Evolutionary conservation across 2,888 invertebrate genomes (phyloP), one percentile per base, ranked within the genome.

Genomic region (Dione juno): DNA sequence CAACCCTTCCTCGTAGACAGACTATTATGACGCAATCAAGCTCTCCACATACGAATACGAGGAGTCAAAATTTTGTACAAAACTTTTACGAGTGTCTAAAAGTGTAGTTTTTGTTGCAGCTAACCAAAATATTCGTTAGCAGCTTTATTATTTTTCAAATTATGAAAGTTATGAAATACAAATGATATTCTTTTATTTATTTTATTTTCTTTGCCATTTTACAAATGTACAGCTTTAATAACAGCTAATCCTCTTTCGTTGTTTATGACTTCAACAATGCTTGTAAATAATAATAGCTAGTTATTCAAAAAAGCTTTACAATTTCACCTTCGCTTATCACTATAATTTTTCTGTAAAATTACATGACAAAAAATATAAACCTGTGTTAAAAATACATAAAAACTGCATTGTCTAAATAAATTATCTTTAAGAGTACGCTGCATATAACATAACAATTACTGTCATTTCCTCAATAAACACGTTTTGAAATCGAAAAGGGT

Each of bases 31-130:
- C 82, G 90, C 87, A 90, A 92, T 92, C 90, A 91, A 88, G 84
- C 86, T 84, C 88, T 89, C 88, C 79, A 86, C 89, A 90, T 89
- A 90, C 86, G 85, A 89, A 89, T 88, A 89, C 87, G 84, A 88
- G 89, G 91, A 89, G 89, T 90, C 88, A 88, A 89, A 87, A 89
- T 90, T 89, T 89, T 86, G 89, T 87, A 89, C 87, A 87, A 89
- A 89, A 48, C 63, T 65, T 45, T 54, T 69, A 57, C 11, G 48
- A 67, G 61, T 61, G 69, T 37, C 19, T 63, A 65, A 65, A 48
- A 68, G 65, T 61, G 53, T 53, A 57, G 28, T 67, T 67, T 66
- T 64, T 70, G 65, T 48, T 43, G 41, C 9, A 59, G 11, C 16
- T 35, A 37, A 48, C n/a, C 35, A 45, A 63, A 63, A 63, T 63